Evolutionary conservation across 2,888 invertebrate genomes (phyloP).

Genomic region (Phymatocera aterrima): DNA sequence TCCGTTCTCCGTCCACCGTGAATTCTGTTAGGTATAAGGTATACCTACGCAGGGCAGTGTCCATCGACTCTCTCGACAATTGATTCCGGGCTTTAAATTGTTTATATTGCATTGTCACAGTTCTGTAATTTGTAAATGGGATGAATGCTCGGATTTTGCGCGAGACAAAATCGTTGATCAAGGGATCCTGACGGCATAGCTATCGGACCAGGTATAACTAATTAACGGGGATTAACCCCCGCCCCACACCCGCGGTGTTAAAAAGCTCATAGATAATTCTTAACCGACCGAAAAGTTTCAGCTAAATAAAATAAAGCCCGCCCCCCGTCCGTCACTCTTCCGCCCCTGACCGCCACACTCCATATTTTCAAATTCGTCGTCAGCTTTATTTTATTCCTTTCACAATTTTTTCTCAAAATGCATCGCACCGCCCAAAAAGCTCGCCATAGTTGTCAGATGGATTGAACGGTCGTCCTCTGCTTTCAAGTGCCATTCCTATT

Average conservation of each 20-base stretch:
- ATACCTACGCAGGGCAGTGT: too few species aligned
- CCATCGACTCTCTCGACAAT: not conserved
- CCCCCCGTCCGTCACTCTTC: not conserved
- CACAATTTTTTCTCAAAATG: not conserved
- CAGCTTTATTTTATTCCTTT: not conserved
- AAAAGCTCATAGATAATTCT: conserved; percentile 19
- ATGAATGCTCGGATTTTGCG: not conserved
- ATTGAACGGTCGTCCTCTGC: conserved; percentile 67
- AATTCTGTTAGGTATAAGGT: too few species aligned
- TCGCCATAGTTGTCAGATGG: conserved; percentile 67
- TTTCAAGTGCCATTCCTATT: conserved; percentile 63
- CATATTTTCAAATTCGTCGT: not conserved
- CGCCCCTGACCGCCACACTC: not conserved
- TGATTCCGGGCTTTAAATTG: conserved; percentile 39
- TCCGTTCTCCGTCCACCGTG: not conserved
- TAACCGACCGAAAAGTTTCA: not conserved
- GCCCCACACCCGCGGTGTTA: conserved; percentile 13
- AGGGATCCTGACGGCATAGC: not conserved
- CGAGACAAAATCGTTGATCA: not conserved
- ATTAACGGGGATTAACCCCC: conserved; percentile 31
- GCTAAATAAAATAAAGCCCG: not conserved
- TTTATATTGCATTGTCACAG: conserved; percentile 36
- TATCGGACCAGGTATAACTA: conserved; percentile 7
- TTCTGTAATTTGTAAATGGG: conserved; percentile 31
- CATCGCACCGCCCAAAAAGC: not conserved